These are phyloP conservation scores for Solen grandis DNA, from an alignment of 1,140 invertebrate species.

Conservation along the genomic window DNA sequence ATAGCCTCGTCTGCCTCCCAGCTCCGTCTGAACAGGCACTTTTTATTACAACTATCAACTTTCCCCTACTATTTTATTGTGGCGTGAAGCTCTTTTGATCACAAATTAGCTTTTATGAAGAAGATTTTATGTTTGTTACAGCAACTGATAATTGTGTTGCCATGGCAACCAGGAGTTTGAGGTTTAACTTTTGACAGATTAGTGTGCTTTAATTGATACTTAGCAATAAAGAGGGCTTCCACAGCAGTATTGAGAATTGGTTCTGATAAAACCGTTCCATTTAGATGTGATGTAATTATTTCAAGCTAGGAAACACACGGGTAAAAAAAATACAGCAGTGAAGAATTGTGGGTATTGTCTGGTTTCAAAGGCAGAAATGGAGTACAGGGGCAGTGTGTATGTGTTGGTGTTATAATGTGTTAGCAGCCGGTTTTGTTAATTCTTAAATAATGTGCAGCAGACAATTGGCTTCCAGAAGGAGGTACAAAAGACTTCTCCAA, in stretches of 20 bases:
- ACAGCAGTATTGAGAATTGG: constrained; percentile 48
- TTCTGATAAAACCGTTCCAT: constrained; percentile 26
- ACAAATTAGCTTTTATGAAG: constrained; percentile 59
- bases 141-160: constrained; percentile 58
- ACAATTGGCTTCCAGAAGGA: too few species aligned
- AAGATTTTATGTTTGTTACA: constrained; percentile 48
- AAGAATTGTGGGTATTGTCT: too few species aligned
- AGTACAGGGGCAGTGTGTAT: too few species aligned
- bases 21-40: background rate
- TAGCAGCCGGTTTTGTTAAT: too few species aligned
- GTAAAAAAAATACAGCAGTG: too few species aligned
- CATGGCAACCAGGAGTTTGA: constrained; percentile 47
- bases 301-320: too few species aligned
- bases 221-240: constrained; percentile 48
- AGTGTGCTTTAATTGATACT: constrained; percentile 54
- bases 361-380: too few species aligned
- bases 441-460: too few species aligned
- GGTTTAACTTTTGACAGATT: constrained; percentile 59
- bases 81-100: constrained; percentile 47
- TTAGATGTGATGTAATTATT: constrained; percentile 38
- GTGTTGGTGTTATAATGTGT: too few species aligned
- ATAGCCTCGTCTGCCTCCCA: background rate
- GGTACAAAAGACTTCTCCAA: too few species aligned
- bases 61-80: constrained; percentile 46
- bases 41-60: constrained; percentile 47